A percentile compares a stretch with the other conserved stretches of the same genome.
These are phyloP conservation scores for Nasonovia ribisnigri DNA, from an alignment of 2,888 invertebrate genomes.

Conservation along the genomic window DNA sequence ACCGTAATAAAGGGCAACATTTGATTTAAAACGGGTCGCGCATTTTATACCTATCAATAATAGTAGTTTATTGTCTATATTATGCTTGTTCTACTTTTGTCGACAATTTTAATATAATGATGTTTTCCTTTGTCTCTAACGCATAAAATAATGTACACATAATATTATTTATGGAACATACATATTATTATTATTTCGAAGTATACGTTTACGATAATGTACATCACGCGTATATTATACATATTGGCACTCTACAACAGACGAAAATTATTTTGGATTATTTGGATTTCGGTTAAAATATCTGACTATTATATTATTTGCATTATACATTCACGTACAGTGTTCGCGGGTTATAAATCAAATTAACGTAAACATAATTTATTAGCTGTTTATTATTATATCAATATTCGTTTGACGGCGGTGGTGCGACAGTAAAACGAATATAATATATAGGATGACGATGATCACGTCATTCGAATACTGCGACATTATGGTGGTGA, in stretches of 20 bases:
- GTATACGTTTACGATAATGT: not conserved
- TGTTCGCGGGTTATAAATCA: not conserved
- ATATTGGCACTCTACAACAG: not conserved
- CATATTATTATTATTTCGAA: not conserved
- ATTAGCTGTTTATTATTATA: not conserved
- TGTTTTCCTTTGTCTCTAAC: not conserved
- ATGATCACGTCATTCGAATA: not conserved
- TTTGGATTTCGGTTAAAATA: not conserved
- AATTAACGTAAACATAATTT: conserved; percentile 15
- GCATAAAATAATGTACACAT: not conserved
- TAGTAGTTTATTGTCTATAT: not conserved
- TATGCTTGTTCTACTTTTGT: not conserved
- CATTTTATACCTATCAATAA: not conserved
- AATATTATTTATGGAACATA: not conserved
- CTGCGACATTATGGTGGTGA: not conserved
- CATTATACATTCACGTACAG: not conserved
- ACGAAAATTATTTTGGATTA: not conserved
- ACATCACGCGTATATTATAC: not conserved
- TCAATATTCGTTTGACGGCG: not conserved
- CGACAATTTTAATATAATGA: not conserved
- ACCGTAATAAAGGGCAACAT: not conserved
- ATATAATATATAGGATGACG: not conserved
- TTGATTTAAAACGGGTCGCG: not conserved
- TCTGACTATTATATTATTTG: not conserved
- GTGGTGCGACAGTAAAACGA: not conserved